Base-by-base conservation (phyloP, 2,113 vertebrate genomes). In the Sphaerodactylus townsendi region DNA sequence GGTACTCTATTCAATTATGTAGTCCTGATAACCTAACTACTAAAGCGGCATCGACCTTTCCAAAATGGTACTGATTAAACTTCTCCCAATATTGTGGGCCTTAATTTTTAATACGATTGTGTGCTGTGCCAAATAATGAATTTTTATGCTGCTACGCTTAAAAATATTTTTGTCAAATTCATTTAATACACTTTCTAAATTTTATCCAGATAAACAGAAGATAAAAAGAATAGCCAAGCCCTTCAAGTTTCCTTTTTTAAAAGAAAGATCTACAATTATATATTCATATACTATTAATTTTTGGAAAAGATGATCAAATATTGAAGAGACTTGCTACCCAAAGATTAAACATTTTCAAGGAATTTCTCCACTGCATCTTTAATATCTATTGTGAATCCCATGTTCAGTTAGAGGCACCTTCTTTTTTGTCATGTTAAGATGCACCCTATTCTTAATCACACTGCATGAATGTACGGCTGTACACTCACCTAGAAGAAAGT, bases 121-220 rank as follows among this genome's bases (percentile, higher is more conserved):
- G 75, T 89, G 77, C 68, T 81, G 93, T 96, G 96, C 95, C 96
- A 96, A 96, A 95, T 95, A 92, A 73, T 85, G 64, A 84, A 83
- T 88, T 93, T 92, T 93, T 85, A 76, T 88, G 91, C 93, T 95
- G 87, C 90, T 84, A 85, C 93, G 53, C 70, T 33, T 78, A 25
- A 82, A 28, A 82, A 81, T 90, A 83, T 88, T 89, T 90, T 91
- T 86, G 23, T 93, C 81, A 72, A 70, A 25, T 86, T 90, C 76
- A 46, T 78, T 89, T 91, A 69, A 85, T 82, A 87, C 41, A 76
- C 35, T 83, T 92, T 91, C 79, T 85, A 48, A 86, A 88, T 92
- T 68, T 81, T 90, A 80, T 87, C 39, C 85, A 66, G n/a, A 62
- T 76, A 89, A 89, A 85, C 64, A 86, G 78, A 37, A 87, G 85